These are phyloP conservation scores for Siniperca obscura DNA, from an alignment of 2,797 vertebrate species.

Conservation along the genomic window DNA sequence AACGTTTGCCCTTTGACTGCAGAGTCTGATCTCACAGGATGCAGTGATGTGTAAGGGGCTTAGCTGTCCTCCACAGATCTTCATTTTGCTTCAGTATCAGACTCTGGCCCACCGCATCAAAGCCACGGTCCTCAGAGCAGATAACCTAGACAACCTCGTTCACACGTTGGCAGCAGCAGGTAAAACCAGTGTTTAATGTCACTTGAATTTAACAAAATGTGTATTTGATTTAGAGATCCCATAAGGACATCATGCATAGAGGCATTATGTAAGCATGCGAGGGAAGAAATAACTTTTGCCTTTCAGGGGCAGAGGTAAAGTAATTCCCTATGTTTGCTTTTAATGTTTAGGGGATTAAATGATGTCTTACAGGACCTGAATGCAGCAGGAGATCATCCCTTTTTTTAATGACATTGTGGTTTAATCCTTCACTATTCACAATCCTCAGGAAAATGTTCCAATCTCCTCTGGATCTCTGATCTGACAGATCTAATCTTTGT, in stretches of 20 bases:
- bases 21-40: conserved; percentile 74
- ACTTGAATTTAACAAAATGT: neutral
- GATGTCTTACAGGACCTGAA: conserved; percentile 77
- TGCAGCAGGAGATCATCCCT: conserved; percentile 78
- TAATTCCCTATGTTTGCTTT: conserved; percentile 84
- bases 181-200: conserved; percentile 48
- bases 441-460: conserved; percentile 78
- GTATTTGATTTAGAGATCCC: conserved; percentile 11
- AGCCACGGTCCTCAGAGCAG: conserved; percentile 78
- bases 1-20: conserved; percentile 55
- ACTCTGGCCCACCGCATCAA: conserved; percentile 77
- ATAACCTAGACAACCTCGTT: conserved; percentile 72
- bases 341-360: conserved; percentile 83
- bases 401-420: conserved; percentile 84
- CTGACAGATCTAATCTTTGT: conserved; percentile 73
- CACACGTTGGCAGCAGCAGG: conserved; percentile 70
- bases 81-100: conserved; percentile 83
- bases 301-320: conserved; percentile 65
- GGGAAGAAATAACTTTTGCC: conserved; percentile 52
- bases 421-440: conserved; percentile 82
- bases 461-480: conserved; percentile 69
- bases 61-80: conserved; percentile 68
- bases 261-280: conserved; percentile 46
- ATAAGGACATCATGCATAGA: conserved; percentile 22
- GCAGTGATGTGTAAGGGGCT: conserved; percentile 33